Conservation (phyloP, 2,113 vertebrate species). For the Loxodonta africana region DNA sequence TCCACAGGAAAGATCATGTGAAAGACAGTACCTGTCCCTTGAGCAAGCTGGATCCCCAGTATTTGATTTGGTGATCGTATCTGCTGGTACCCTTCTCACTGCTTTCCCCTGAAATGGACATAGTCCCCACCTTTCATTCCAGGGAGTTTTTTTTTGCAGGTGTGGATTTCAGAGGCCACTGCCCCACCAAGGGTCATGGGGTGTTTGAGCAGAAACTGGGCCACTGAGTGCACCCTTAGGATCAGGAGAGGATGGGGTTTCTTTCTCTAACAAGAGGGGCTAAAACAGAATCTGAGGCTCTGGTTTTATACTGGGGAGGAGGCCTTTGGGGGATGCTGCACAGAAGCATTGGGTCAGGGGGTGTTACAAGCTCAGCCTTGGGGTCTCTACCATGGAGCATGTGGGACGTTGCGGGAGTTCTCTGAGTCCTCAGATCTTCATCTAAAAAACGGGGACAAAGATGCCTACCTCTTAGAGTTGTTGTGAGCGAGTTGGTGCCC, state of each 20-base stretch:
- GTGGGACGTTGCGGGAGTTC: neutral
- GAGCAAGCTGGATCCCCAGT: neutral
- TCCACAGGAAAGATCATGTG: neutral
- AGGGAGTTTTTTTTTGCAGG: conserved; percentile 63
- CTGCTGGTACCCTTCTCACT: neutral
- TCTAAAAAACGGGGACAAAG: neutral
- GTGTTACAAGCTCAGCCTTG: neutral
- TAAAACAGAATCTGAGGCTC: neutral
- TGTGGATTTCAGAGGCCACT: conserved; percentile 45
- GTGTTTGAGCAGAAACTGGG: conserved; percentile 58
- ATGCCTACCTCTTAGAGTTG: neutral
- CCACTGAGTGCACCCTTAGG: conserved; percentile 3
- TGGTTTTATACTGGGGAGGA: neutral
- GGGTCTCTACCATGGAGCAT: neutral
- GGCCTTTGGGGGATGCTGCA: neutral
- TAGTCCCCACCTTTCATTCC: neutral
- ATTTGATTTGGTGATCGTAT: neutral
- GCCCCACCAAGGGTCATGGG: conserved; percentile 60
- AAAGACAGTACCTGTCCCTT: neutral
- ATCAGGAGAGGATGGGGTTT: conserved; percentile 60
- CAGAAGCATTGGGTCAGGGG: neutral
- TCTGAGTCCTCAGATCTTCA: neutral
- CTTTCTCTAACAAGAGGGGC: neutral
- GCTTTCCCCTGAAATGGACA: neutral
- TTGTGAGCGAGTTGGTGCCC: neutral